phyloP scores from a whole-genome alignment of 2,888 invertebrate species.

The Drosophila cracens region DNA sequence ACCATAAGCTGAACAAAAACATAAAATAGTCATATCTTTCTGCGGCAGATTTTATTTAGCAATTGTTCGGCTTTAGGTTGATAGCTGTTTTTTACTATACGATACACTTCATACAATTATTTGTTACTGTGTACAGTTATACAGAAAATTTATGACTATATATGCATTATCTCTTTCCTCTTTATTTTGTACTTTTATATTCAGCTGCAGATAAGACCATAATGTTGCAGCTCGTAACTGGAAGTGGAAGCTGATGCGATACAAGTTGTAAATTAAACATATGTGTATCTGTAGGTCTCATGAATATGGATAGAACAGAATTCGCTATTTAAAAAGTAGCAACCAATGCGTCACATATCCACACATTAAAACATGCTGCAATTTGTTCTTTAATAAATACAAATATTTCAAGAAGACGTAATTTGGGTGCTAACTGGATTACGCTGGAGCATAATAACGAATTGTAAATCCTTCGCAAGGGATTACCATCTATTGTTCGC shows the following conservation, averaged over 20 bases:
- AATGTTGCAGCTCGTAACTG: slow-evolving; percentile 28
- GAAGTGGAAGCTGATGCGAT: slow-evolving; percentile 23
- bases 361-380: background rate
- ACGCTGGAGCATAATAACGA: background rate
- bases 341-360: slow-evolving; percentile 4
- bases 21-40: background rate
- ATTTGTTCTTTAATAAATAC: background rate
- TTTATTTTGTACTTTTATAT: slow-evolving; percentile 1
- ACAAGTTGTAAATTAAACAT: slow-evolving; percentile 1
- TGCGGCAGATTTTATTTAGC: background rate
- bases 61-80: background rate
- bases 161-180: background rate
- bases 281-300: slow-evolving; percentile 8
- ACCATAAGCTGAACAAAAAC: background rate
- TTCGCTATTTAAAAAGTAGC: slow-evolving; percentile 3
- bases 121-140: background rate
- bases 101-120: background rate
- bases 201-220: slow-evolving; percentile 25
- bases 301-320: slow-evolving; percentile 30
- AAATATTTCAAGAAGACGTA: background rate
- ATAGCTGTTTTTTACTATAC: background rate
- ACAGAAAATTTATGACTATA: background rate
- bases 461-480: slow-evolving; percentile 7
- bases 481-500: slow-evolving; percentile 10
- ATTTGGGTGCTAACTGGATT: background rate